These are phyloP conservation scores for Camponotus vicinus DNA, from an alignment of 1,140 invertebrate species.

Conservation along the genomic window DNA sequence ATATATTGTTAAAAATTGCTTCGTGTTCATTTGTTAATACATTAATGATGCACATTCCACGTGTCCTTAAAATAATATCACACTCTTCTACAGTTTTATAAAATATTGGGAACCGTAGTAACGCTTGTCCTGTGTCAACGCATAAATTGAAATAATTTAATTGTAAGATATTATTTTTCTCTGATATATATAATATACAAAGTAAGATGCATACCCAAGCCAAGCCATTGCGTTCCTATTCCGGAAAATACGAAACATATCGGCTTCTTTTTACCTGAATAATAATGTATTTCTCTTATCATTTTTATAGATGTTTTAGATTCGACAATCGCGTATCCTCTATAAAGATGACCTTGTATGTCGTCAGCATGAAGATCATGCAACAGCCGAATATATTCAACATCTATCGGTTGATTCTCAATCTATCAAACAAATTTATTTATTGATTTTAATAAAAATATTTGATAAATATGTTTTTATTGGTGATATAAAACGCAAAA, in stretches of 20 bases:
- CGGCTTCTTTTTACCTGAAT: conserved; percentile 33
- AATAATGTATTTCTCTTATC: conserved; percentile 39
- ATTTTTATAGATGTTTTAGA: conserved; percentile 58
- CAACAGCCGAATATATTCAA: conserved; percentile 87
- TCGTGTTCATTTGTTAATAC: conserved; percentile 92
- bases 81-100: conserved; percentile 89
- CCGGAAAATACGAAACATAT: conserved; percentile 70
- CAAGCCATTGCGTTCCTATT: conserved; percentile 64
- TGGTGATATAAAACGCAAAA: too few species aligned
- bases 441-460: neutral
- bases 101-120: conserved; percentile 89
- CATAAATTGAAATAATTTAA: too few species aligned
- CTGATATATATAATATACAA: too few species aligned
- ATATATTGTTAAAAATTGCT: conserved; percentile 92
- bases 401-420: conserved; percentile 86
- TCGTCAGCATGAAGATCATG: conserved; percentile 86
- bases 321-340: conserved; percentile 87
- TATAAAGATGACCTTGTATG: conserved; percentile 78
- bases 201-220: conserved; percentile 55
- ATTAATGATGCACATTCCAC: conserved; percentile 92
- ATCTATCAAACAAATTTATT: conserved; percentile 61
- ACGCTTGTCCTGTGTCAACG: conserved; percentile 76
- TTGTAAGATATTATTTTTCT: neutral
- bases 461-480: neutral
- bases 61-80: conserved; percentile 90